These are phyloP conservation scores for Notothenia coriiceps DNA, from an alignment of 2,113 vertebrate genomes.

Conservation along the genomic window DNA sequence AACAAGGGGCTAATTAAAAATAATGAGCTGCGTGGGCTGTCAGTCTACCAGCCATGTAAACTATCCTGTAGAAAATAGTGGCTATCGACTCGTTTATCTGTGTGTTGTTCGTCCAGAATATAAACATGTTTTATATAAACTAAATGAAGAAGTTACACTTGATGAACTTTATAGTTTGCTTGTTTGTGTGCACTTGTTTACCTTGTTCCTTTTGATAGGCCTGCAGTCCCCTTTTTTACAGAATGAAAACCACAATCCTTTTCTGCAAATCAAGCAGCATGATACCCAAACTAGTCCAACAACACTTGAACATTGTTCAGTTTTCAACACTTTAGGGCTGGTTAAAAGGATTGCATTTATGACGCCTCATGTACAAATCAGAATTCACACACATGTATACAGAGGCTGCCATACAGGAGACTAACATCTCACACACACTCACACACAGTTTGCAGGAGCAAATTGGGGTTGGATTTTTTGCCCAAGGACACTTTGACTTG, in stretches of 20 bases:
- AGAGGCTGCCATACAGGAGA: too few species aligned
- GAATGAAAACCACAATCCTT: neutral
- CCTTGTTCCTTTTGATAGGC: too few species aligned
- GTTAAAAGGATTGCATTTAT: too few species aligned
- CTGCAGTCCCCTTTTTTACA: neutral
- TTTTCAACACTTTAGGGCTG: neutral
- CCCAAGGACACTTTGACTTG: too few species aligned
- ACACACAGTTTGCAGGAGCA: too few species aligned
- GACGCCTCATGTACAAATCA: too few species aligned
- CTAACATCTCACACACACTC: too few species aligned
- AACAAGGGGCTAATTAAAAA: slow-evolving; percentile 50
- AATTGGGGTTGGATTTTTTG: too few species aligned
- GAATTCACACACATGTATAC: too few species aligned
- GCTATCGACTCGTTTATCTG: slow-evolving; percentile 8
- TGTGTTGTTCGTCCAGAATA: slow-evolving; percentile 7
- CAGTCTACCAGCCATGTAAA: slow-evolving; percentile 38
- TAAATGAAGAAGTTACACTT: slow-evolving; percentile 9
- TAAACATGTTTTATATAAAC: slow-evolving; percentile 23
- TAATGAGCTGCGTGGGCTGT: slow-evolving; percentile 51
- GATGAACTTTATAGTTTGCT: slow-evolving; percentile 9
- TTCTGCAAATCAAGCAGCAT: neutral
- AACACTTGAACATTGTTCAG: neutral
- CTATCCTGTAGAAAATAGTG: slow-evolving; percentile 19
- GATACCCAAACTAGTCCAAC: neutral
- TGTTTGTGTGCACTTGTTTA: neutral